Evolutionary conservation across 2,113 vertebrate genomes (phyloP).

Genomic region (Lichenostomus cassidix): DNA sequence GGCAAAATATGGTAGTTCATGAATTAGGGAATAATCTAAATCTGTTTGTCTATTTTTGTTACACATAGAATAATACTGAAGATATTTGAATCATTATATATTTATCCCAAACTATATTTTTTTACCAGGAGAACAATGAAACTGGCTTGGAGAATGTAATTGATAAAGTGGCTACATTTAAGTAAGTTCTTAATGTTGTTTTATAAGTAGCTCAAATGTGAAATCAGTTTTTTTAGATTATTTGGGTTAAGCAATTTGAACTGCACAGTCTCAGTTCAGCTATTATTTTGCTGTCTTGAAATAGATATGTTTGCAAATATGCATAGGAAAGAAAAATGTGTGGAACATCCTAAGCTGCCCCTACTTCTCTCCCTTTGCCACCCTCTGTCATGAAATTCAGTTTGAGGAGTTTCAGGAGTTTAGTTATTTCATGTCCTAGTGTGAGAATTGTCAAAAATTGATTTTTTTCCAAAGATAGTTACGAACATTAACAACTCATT

Average conservation of each 20-base stretch:
- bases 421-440: neutral
- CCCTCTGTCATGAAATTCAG: neutral
- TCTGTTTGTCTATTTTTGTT: neutral
- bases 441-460: neutral
- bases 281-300: neutral
- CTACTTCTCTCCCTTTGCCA: neutral
- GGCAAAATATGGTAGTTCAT: neutral
- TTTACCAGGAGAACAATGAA: conserved; percentile 91
- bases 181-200: conserved; percentile 78
- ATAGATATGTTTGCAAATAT: neutral
- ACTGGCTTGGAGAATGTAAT: conserved; percentile 94
- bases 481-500: neutral
- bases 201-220: neutral
- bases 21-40: neutral
- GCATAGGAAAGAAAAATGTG: neutral
- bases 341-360: neutral
- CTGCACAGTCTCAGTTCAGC: neutral
- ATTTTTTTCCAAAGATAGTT: neutral
- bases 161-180: conserved; percentile 92
- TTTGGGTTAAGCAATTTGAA: neutral
- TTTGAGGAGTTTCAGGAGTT: neutral
- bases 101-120: conserved; percentile 27
- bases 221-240: neutral
- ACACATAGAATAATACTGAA: neutral
- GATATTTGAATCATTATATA: neutral